Evolutionary conservation across 2,888 invertebrate species (phyloP).

Genomic region (Acrobasis repandana): DNA sequence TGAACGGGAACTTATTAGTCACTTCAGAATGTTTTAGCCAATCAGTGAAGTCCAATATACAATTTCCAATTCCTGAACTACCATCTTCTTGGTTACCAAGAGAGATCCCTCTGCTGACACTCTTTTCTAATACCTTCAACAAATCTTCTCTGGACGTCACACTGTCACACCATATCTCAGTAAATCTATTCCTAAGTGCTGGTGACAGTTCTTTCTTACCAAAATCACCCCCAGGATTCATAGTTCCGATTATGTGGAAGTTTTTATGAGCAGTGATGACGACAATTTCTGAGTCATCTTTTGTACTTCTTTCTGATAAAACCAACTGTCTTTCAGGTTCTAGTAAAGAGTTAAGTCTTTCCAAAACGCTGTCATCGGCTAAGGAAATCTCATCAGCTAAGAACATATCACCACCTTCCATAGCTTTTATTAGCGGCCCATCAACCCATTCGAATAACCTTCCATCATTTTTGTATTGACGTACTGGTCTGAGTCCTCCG

Average conservation of each 20-base stretch:
- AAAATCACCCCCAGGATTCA: slow-evolving; percentile 99
- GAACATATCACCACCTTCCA: slow-evolving; percentile 94
- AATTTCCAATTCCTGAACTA: slow-evolving; percentile 84
- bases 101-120: slow-evolving; percentile 83
- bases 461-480: slow-evolving; percentile 84
- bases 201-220: slow-evolving; percentile 99
- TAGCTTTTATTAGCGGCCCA: slow-evolving; percentile 95
- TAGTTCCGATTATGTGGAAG: slow-evolving; percentile 97
- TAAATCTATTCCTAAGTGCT: slow-evolving; percentile 97
- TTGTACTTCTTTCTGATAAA: slow-evolving; percentile 94
- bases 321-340: slow-evolving; percentile 96
- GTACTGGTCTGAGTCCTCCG: slow-evolving; percentile 95
- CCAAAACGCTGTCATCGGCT: slow-evolving; percentile 98
- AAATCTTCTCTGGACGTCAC: slow-evolving; percentile 89
- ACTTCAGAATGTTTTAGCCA: slow-evolving; percentile 89
- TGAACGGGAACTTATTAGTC: slow-evolving; percentile 91
- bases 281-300: slow-evolving; percentile 81
- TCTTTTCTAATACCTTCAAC: slow-evolving; percentile 90
- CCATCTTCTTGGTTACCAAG: slow-evolving; percentile 79
- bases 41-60: slow-evolving; percentile 90
- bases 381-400: slow-evolving; percentile 99
- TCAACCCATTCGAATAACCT: slow-evolving; percentile 98
- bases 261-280: slow-evolving; percentile 86
- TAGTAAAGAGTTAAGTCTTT: slow-evolving; percentile 97
- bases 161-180: slow-evolving; percentile 98